Conservation (phyloP, 2,113 vertebrate genomes). For the Tonatia bakeri region DNA sequence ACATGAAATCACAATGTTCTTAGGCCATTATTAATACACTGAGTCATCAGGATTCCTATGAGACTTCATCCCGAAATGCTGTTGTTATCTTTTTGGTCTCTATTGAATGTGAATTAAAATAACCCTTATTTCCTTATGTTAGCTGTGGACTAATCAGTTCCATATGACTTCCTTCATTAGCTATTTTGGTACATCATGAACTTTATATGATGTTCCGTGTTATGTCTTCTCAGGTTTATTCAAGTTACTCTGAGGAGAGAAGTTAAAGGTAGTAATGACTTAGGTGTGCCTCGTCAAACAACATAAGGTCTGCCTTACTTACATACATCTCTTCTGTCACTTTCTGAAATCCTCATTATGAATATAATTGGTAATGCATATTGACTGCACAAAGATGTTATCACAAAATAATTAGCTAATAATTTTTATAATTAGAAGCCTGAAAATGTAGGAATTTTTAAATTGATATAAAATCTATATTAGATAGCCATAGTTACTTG, state of each 20-base stretch:
- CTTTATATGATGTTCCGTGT: not conserved
- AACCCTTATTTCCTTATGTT: not conserved
- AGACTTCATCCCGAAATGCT: conserved; percentile 8
- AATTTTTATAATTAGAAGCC: not conserved
- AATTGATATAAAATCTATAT: not conserved
- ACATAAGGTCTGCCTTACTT: not conserved
- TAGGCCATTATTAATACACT: not conserved
- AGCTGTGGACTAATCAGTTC: not conserved
- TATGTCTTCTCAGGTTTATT: not conserved
- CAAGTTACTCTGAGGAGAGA: not conserved
- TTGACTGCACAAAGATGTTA: not conserved
- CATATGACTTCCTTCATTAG: not conserved
- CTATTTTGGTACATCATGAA: not conserved
- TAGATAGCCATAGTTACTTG: not conserved
- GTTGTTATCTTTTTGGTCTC: conserved; percentile 39
- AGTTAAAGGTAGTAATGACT: not conserved
- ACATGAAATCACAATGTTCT: not conserved
- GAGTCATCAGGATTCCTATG: not conserved
- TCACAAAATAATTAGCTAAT: not conserved
- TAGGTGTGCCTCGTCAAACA: not conserved
- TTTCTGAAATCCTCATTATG: not conserved
- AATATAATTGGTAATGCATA: not conserved
- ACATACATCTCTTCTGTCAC: not conserved
- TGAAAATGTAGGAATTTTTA: not conserved
- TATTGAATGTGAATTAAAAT: conserved; percentile 25